Base-by-base conservation (phyloP, 30 jellyfish, hydroid and myxozoan species). In the Hydractinia echinata region DNA sequence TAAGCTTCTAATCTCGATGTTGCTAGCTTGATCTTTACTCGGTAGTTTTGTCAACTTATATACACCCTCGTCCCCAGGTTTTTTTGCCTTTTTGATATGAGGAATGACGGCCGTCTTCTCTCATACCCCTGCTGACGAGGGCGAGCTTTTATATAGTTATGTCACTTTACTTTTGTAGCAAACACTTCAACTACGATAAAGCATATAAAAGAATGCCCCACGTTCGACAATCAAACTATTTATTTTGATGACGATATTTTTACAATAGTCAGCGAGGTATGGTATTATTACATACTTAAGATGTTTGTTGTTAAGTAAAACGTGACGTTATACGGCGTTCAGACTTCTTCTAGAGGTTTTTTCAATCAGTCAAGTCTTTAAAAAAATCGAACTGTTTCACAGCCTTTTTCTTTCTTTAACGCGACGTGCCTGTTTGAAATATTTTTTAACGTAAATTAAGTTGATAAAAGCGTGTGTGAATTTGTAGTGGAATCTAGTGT, bases 401-500 rank as follows among this genome's bases (percentile, higher is more conserved):
- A 13, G 0, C 3, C 19, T 58, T 13, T 58, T 1, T 58, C 19
- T 13, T 11, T 58, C 1, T 58, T 11, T 58, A 58, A n/a, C 39
- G 74, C 7, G 8, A 6, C 39, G 18, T n/a, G 19, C 74, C 39
- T 64, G 19, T 6, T 44, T n/a, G 0, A 58, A 58, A 3, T 58
- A 11, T 11, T 11, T 58, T 16, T 16, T 58, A 0, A 58, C 69
- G 15, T 10, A 56, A 9, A 9, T 15, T 10, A 62, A 10, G 30
- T 6, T 13, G 19, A 13, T 51, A 64, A 64, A n/a, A n/a, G 74
- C 51, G 4, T 21, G 58, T 6, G 9, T 61, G 4, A 14, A 6
- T 50, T 79, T 61, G 10, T 61, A 82, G 89, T 82, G 89, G 89
- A 52, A 82, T 54, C 51, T 82, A 16, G 79, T 82, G 6, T 82